Evolutionary conservation across 2,888 invertebrate genomes (phyloP), one percentile per base, ranked within the genome.

Genomic region (Sphecodes monilicornis): DNA sequence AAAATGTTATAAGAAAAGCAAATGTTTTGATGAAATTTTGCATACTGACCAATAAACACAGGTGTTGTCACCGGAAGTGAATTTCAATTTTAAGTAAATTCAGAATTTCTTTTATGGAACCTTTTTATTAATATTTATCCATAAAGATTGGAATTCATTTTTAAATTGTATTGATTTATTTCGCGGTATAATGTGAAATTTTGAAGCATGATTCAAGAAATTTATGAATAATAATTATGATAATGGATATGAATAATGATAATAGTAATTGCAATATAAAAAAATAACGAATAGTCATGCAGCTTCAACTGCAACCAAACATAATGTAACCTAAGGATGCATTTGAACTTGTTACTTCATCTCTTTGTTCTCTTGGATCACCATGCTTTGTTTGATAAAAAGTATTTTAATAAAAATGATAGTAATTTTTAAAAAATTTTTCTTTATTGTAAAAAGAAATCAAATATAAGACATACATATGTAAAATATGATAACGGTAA

Each of bases 31-130:
- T 43, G 22, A 11, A 41, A 29, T 43, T 46, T 70, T 57, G 8
- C 26, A 1, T 36, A 66, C 1, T 36, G 39, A 41, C 76, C 54
- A 76, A 76, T 76, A 10, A 26, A 43, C 26, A 43, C 6, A 43
- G 46, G 6, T 36, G 4, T 29, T 72, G 57, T n/a, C 43, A 36
- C 82, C 82, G 76, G 82, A 76, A 81, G 29, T 81, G 10, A 39
- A 29, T 36, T 81, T 36, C 5, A 57, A 11, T 46, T 76, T 32
- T 18, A 29, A 22, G 22, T 5, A 32, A 71, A 50, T 32, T 32
- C 22, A 2, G 13, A n/a, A 39, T 68, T 68, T 68, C 68, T 39
- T 39, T 11, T n/a, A 39, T 39, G 11, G 13, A 6, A 68, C 39
- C n/a, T 39, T 68, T 39, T 68, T 39, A 36, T n/a, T 39, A 11